Conservation (phyloP, 2,113 vertebrate species). For the Suncus etruscus region DNA sequence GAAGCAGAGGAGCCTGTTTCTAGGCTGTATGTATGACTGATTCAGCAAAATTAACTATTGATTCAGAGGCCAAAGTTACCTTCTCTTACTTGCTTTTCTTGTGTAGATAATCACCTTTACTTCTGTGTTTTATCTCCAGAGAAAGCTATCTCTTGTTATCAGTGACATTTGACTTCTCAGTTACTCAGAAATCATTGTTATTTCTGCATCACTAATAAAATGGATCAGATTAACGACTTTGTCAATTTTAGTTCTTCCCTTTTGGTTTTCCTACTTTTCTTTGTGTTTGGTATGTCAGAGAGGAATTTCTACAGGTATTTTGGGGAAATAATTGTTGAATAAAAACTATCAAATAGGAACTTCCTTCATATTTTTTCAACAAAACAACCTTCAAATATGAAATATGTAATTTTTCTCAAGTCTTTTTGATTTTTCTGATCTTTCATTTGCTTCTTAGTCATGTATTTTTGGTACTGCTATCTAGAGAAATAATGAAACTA, state of each 20-base stretch:
- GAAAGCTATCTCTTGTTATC: constrained; percentile 62
- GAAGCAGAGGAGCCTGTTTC: not conserved
- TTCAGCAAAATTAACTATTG: constrained; percentile 71
- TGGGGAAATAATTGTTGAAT: constrained; percentile 10
- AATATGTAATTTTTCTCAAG: constrained; percentile 44
- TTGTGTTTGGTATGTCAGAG: not conserved
- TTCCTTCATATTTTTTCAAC: constrained; percentile 57
- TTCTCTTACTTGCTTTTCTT: constrained; percentile 58
- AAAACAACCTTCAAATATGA: not conserved
- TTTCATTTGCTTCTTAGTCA: not conserved
- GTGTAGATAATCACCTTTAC: constrained; percentile 56
- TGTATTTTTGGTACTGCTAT: not conserved
- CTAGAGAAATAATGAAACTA: not conserved
- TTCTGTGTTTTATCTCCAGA: constrained; percentile 64
- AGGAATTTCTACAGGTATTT: constrained; percentile 63
- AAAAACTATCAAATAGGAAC: not conserved
- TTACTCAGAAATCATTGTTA: constrained; percentile 68
- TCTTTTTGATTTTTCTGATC: not conserved
- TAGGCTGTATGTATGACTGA: constrained; percentile 7
- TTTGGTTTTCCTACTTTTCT: constrained; percentile 37
- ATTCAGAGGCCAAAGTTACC: constrained; percentile 47
- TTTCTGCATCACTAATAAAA: constrained; percentile 71
- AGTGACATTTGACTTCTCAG: constrained; percentile 72
- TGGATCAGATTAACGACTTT: constrained; percentile 70
- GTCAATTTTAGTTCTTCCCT: constrained; percentile 63